These are phyloP conservation scores for Orussus abietinus DNA, from an alignment of 1,140 invertebrate species.

Conservation along the genomic window DNA sequence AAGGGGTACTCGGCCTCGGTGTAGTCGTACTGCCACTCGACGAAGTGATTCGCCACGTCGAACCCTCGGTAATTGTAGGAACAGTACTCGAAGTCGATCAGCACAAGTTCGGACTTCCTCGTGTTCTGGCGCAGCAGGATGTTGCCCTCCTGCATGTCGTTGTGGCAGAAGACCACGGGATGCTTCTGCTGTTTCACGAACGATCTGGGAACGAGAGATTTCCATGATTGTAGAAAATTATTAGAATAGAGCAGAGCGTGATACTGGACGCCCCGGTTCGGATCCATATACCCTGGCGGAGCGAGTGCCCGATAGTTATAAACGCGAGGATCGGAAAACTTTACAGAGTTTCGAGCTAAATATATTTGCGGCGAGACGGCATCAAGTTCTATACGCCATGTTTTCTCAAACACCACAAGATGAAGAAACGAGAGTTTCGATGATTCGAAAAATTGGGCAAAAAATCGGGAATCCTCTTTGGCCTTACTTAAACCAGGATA, in stretches of 20 bases:
- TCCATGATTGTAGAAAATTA: too few relatives aligned
- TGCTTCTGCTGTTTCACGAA: constrained; percentile 57
- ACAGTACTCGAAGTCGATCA: constrained; percentile 93
- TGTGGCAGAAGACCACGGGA: constrained; percentile 94
- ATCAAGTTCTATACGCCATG: too few relatives aligned
- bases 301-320: too few relatives aligned
- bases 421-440: too few relatives aligned
- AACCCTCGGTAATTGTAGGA: constrained; percentile 92
- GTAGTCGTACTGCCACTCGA: constrained; percentile 94
- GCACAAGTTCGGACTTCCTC: constrained; percentile 63
- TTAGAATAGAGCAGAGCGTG: too few relatives aligned
- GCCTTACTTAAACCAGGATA: constrained; percentile 48
- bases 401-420: too few relatives aligned
- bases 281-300: too few relatives aligned
- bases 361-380: too few relatives aligned
- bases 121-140: constrained; percentile 59
- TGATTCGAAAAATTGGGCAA: too few relatives aligned
- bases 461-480: too few relatives aligned
- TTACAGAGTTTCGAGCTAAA: too few relatives aligned
- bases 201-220: constrained; percentile 38
- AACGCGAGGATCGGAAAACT: too few relatives aligned
- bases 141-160: constrained; percentile 94
- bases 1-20: constrained; percentile 72
- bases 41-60: constrained; percentile 94
- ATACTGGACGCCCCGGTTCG: constrained; percentile 8